Evolutionary conservation across 2,888 invertebrate genomes (phyloP), one percentile per base, ranked within the genome.

Genomic region (Hoplodrina blanda): DNA sequence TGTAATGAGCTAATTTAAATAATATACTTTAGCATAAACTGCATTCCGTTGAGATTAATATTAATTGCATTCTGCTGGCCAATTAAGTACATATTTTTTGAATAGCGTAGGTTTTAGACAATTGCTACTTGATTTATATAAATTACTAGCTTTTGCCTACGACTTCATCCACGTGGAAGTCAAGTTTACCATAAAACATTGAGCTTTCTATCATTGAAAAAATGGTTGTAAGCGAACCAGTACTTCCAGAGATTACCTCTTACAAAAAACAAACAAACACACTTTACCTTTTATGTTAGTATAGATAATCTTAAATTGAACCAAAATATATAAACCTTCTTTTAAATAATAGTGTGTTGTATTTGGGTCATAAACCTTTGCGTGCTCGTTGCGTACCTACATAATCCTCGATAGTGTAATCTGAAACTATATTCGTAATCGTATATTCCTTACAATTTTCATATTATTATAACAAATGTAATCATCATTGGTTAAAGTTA

Each of bases 381-480:
- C 72, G 56, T 78, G 72, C 44, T n/a, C 33, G 25, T 64, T 37
- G 61, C 41, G 71, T 66, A 61, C n/a, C n/a, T n/a, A n/a, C 20
- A 25, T 56, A 62, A 30, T 61, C 44, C 37, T 62, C 46, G 49
- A 20, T 25, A 66, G n/a, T 50, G n/a, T 62, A 54, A 63, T 76
- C 65, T 19, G 33, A 55, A 76, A 67, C 54, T 67, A 57, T 62
- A 67, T 72, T 67, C 20, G 33, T 64, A 74, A 83, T 65, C 37
- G 59, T 72, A 65, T 69, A 70, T 61, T 66, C 46, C 62, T 66
- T 46, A 80, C 55, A 62, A 70, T 80, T 70, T 80, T 76, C 71
- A 63, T 77, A 66, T 80, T 70, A 75, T 71, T 60, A 13, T 73
- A 65, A 75, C 70, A 78, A 83, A 81, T 64, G 68, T 67, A 76